phyloP scores from a whole-genome alignment of 30 jellyfish, hydroid and myxozoan genomes.

The Morbakka virulenta region DNA sequence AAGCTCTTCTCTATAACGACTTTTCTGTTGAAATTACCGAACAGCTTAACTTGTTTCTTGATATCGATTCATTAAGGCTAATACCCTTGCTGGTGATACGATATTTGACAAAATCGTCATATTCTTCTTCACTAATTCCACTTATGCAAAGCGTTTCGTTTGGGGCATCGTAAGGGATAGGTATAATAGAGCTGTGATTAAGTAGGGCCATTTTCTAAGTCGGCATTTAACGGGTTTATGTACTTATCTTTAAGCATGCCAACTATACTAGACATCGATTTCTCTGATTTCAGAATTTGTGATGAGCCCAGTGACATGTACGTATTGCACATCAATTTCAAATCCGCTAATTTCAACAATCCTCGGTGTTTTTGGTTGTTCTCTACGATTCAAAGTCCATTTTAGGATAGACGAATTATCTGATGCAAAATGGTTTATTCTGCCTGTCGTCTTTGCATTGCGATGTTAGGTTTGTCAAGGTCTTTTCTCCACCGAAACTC shows the following conservation, averaged over 20 bases:
- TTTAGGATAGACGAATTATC: constrained; percentile 8
- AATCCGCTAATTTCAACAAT: neutral
- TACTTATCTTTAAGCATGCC: constrained; percentile 21
- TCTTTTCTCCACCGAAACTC: no score
- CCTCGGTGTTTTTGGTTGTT: constrained; percentile 28
- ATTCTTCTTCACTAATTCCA: constrained; percentile 19
- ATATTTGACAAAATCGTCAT: constrained; percentile 27
- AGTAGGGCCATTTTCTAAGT: constrained; percentile 3
- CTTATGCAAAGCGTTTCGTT: neutral
- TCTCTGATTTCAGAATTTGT: constrained; percentile 34
- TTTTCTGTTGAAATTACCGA: neutral
- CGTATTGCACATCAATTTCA: neutral
- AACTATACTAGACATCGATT: neutral
- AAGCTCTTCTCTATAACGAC: neutral
- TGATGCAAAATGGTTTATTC: constrained; percentile 28
- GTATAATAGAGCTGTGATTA: constrained; percentile 33
- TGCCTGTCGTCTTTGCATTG: constrained; percentile 48
- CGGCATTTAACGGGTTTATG: constrained; percentile 37
- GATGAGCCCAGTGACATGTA: constrained; percentile 15
- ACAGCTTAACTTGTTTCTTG: constrained; percentile 3
- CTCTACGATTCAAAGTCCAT: constrained; percentile 52
- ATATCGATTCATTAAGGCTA: constrained; percentile 8
- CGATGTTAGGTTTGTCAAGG: no score
- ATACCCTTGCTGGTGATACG: neutral
- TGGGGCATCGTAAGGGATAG: neutral